phyloP scores from a whole-genome alignment of 2,113 vertebrate species.

The Festucalex cinctus region DNA sequence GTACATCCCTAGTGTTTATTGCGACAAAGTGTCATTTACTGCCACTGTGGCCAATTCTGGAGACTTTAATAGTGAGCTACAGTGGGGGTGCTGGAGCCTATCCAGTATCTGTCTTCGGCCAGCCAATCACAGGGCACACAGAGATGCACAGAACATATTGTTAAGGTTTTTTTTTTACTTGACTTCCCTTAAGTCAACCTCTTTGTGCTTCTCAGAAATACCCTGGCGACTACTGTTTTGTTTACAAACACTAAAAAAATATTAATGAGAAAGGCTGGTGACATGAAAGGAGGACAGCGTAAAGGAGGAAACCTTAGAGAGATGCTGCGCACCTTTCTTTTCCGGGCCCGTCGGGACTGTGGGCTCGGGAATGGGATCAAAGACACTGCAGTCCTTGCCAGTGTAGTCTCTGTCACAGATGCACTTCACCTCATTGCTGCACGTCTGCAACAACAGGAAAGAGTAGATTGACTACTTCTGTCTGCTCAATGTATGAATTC shows the following conservation, averaged over 20 bases:
- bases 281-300: conserved; percentile 30
- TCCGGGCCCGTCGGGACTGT: conserved; percentile 77
- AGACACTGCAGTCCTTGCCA: conserved; percentile 93
- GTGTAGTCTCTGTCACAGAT: conserved; percentile 93
- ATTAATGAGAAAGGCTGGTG: conserved; percentile 29
- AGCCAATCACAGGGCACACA: no score
- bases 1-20: no score
- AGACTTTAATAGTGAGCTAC: no score
- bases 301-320: conserved; percentile 13
- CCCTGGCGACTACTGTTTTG: neutral
- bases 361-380: conserved; percentile 85
- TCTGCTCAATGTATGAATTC: neutral
- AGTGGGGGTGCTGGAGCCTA: no score
- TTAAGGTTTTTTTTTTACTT: no score
- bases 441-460: conserved; percentile 70
- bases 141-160: no score
- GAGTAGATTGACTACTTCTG: neutral
- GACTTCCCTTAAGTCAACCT: neutral
- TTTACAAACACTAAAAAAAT: neutral
- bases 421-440: conserved; percentile 93
- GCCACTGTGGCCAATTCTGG: no score
- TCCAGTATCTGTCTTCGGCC: no score
- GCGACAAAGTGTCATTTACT: no score
- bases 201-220: neutral
- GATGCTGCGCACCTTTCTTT: conserved; percentile 80